Base-by-base conservation (phyloP, 2,888 invertebrate species). In the Electrophaes corylata region DNA sequence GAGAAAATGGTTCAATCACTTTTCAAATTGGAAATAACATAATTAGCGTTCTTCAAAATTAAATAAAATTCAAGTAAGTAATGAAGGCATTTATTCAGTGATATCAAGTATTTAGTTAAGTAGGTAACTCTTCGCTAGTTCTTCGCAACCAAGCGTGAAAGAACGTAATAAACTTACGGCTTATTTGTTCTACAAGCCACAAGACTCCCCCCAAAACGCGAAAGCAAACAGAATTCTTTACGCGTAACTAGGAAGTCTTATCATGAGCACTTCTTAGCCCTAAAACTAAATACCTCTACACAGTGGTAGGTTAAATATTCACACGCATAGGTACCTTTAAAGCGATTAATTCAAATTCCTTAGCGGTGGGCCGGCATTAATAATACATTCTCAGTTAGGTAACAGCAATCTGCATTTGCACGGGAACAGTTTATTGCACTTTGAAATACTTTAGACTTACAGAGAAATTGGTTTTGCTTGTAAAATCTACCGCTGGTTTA, bases 301-400 rank as follows among this genome's bases (percentile, higher is more conserved):
- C 12, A 35, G 35, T 50, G 19, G 16, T 44, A 49, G 16, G 43
- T 71, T 76, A 64, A 65, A 73, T 71, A 76, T 73, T 75, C 62
- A 73, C 71, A 67, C 67, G 68, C 52, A 31, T 56, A n/a, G n/a
- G n/a, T n/a, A 49, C 60, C 47, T 51, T 55, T 65, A 67, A 65
- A 67, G 69, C 71, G 71, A 79, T 75, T 76, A 77, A 76, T 72
- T 71, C 76, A 64, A 68, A 81, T 81, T 73, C 79, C 78, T 71
- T 53, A 70, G 71, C 66, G 61, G 70, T 66, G 66, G 67, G 67
- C 60, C 62, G 63, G 57, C 75, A 81, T 86, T 75, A 83, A 83
- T 83, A 83, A 81, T 79, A 75, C 79, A 81, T 76, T 56, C 60
- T 57, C 54, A 60, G 65, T 72, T 76, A 76, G 71, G 71, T 69